Evolutionary conservation across 2,888 invertebrate genomes (phyloP), one percentile per base, ranked within the genome.

Genomic region (Neoaliturus tenellus): DNA sequence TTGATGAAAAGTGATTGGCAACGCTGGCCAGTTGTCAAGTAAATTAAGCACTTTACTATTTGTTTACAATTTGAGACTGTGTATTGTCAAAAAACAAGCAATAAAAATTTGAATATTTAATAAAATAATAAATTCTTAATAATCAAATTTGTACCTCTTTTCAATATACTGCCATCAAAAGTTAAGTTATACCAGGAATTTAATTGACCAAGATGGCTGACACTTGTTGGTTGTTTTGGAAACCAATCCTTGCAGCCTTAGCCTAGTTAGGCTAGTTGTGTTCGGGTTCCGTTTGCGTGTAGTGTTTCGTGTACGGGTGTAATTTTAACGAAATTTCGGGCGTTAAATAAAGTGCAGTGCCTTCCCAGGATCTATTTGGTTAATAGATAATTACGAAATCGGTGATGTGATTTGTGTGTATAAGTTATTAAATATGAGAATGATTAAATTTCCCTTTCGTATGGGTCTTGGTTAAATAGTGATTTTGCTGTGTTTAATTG

Each of bases 151-250:
- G 12, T 39, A 39, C 39, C 12, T 39, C 12, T 39, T 12, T 39
- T 8, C 6, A 10, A 6, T 12, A 51, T 14, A 23, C 4, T 23
- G 6, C 23, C 51, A 17, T 51, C 23, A 51, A 51, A 8, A 20
- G 48, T 23, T 23, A 51, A 23, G 2, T 23, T 10, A 51, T 12
- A 28, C 62, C 31, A 5, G 28, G 6, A 55, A 62, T 62, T 62
- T 62, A 28, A 62, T 62, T 71, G 81, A 80, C 81, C 90, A 91
- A 91, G 89, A 91, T 91, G 91, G 91, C 91, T 90, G 90, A 89
- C 90, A 91, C 91, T 91, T 91, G 91, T 91, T 91, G 90, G 90
- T 89, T 88, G 88, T 89, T 85, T 83, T 83, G 84, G 80, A 69
- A 82, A 67, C 75, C 39, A 39, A 71, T 71, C 71, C 71, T 39